Evolutionary conservation across 2,113 vertebrate genomes (phyloP).

Genomic region (Callipepla squamata): DNA sequence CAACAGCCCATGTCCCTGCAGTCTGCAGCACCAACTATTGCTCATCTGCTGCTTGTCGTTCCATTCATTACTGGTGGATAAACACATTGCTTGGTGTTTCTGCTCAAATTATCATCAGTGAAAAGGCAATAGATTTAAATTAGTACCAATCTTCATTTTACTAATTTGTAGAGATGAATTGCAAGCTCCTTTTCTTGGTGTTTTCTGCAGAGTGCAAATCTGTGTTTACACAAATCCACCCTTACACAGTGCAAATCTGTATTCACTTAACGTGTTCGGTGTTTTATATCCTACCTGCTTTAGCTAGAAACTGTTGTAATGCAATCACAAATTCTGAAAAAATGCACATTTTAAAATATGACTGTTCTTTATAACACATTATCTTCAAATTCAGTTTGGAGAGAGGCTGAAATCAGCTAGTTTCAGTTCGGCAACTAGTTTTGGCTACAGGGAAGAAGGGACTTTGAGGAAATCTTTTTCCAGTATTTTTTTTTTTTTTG

Average conservation of each 20-base stretch:
- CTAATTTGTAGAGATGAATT: not conserved
- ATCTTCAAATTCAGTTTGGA: not conserved
- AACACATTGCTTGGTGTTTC: conserved; percentile 3
- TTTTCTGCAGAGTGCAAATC: not conserved
- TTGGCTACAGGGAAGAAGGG: not conserved
- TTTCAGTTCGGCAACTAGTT: not conserved
- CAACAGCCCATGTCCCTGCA: fast-evolving
- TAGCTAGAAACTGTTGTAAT: not conserved
- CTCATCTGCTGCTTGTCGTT: not conserved
- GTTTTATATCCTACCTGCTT: not conserved
- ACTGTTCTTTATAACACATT: not conserved
- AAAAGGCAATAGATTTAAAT: conserved; percentile 5
- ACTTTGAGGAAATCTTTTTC: not conserved
- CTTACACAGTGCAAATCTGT: not conserved
- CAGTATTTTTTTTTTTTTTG: not conserved
- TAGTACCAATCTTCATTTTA: not conserved
- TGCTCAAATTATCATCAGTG: not conserved
- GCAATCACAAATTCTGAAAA: not conserved
- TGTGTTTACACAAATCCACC: not conserved
- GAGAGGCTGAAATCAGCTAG: not conserved
- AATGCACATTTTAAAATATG: not conserved
- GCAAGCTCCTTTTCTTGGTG: not conserved
- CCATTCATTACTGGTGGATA: not conserved
- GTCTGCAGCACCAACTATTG: not conserved
- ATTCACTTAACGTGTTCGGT: not conserved